Base-by-base conservation (phyloP, 2,888 invertebrate genomes). In the Dicyrtomina minuta region DNA sequence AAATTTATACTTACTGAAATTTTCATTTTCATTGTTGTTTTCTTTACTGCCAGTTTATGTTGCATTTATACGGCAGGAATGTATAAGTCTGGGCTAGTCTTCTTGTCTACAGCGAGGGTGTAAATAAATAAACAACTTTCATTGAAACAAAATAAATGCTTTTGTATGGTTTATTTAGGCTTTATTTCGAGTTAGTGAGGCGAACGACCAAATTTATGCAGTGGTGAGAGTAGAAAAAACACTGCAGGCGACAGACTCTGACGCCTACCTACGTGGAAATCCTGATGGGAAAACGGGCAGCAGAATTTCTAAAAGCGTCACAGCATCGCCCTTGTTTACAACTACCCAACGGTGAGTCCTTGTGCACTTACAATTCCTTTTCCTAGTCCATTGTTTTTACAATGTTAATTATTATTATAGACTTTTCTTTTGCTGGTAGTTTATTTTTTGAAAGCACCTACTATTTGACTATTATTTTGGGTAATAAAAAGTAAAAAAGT, bases 221-320 rank as follows among this genome's bases (percentile, higher is more conserved):
- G 94, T 96, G n/a, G 89, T 95, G 55, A 88, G 90, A 80, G 91
- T 97, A 72, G 96, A 97, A 80, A 96, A 96, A 83, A 90, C 96
- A 72, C 85, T 97, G 4, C 96, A 96, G 84, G 94, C 77, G 10
- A 69, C 73, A 39, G 78, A 78, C 49, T 64, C 60, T 55, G 78
- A 78, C 22, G 70, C 70, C 1, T 78, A 78, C 62, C 65, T 77
- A 20, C 71, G 75, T 17, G 72, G 72, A 39, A 75, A 78, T 65
- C 77, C 76, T 13, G 78, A 78, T 65, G 72, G 66, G 3, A 78
- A 77, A 56, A 72, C 70, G 46, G 78, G 78, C 26, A 72, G 71
- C n/a, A 56, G 74, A 24, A 71, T 78, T 22, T 76, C 76, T n/a
- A 78, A 75, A 56, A 72, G 61, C 59, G 69, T 78, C 49, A 71